Percentiles rank a stretch among this genome's conserved stretches.
phyloP scores from a whole-genome alignment of 2,888 invertebrate genomes.

The Euzophera pinguis region DNA sequence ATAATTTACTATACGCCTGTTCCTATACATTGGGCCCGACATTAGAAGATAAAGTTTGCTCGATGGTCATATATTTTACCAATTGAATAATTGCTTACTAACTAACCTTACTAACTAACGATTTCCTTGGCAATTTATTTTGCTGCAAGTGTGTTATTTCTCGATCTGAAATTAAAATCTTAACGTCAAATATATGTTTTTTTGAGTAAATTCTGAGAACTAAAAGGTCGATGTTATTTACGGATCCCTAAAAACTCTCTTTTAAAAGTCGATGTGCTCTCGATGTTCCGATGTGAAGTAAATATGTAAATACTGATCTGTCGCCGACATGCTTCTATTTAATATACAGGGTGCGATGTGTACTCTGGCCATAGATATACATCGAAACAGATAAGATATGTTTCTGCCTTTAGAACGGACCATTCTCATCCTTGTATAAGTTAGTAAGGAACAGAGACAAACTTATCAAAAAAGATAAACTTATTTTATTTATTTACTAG shows the following conservation, averaged over 20 bases:
- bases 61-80: slow-evolving; percentile 62
- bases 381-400: background rate
- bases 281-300: slow-evolving; percentile 16
- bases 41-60: slow-evolving; percentile 65
- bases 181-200: too few relatives aligned
- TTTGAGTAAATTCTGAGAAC: too few relatives aligned
- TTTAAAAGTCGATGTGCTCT: slow-evolving; percentile 8
- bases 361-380: background rate
- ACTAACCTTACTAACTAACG: slow-evolving; percentile 41
- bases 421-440: too few relatives aligned
- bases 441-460: too few relatives aligned
- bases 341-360: slow-evolving; percentile 5
- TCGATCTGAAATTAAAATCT: too few relatives aligned
- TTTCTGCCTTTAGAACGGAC: background rate
- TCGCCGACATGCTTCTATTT: slow-evolving; percentile 9
- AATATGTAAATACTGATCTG: slow-evolving; percentile 20
- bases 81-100: slow-evolving; percentile 53
- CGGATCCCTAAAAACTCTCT: background rate
- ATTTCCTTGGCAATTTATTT: slow-evolving; percentile 29
- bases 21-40: slow-evolving; percentile 25
- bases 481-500: too few relatives aligned
- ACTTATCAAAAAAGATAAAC: too few relatives aligned
- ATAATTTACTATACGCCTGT: too few relatives aligned
- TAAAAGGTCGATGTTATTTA: background rate
- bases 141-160: background rate